These are phyloP conservation scores for Clitarchus hookeri DNA, from an alignment of 2,888 invertebrate species.

Conservation along the genomic window DNA sequence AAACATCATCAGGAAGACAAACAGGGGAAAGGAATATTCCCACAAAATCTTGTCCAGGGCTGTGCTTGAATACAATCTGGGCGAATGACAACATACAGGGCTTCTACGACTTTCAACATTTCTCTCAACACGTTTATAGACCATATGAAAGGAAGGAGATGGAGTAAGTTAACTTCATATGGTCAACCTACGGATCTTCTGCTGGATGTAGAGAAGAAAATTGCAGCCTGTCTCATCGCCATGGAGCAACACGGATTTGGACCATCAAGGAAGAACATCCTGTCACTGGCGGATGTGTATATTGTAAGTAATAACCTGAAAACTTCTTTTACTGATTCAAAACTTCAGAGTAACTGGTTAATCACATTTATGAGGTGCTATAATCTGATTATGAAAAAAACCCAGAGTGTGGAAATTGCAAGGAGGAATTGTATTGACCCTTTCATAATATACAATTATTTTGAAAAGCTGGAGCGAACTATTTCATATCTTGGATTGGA, in stretches of 20 bases:
- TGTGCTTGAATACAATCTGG: conserved; percentile 39
- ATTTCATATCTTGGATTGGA: conserved; percentile 43
- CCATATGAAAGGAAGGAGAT: conserved; percentile 43
- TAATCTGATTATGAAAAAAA: conserved; percentile 49
- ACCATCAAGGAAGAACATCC: conserved; percentile 48
- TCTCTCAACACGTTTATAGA: conserved; percentile 42
- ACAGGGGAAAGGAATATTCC: neutral
- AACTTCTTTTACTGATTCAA: conserved; percentile 48
- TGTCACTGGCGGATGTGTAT: conserved; percentile 47
- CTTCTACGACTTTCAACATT: conserved; percentile 40
- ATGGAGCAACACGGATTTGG: conserved; percentile 51
- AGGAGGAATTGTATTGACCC: conserved; percentile 46
- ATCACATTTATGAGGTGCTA: conserved; percentile 48
- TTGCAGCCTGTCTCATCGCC: conserved; percentile 43
- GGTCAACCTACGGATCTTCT: conserved; percentile 46
- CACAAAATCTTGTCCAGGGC: conserved; percentile 33
- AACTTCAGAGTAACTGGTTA: conserved; percentile 49
- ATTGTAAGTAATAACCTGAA: conserved; percentile 44
- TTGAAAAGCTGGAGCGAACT: conserved; percentile 33
- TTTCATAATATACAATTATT: conserved; percentile 38
- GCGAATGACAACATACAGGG: conserved; percentile 36
- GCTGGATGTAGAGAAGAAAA: conserved; percentile 45
- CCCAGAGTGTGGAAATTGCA: conserved; percentile 49
- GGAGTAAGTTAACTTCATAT: conserved; percentile 41
- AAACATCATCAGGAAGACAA: no score